Evolutionary conservation across 1,140 invertebrate genomes (phyloP), one percentile per base, ranked within the genome.

Genomic region (Drosophila kurseongensis): DNA sequence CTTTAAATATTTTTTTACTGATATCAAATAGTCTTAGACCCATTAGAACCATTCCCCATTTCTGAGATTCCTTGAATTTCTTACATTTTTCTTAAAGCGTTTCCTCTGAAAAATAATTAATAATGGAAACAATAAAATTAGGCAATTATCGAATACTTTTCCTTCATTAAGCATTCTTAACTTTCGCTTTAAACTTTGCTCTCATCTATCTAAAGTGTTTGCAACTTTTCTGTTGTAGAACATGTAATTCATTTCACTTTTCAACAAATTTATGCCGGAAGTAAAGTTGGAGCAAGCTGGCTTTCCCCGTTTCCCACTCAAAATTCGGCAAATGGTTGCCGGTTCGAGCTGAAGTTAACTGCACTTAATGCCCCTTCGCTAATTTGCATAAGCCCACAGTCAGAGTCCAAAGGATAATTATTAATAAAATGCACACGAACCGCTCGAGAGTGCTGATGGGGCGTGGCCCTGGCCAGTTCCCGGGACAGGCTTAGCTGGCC

Each of bases 381-480:
- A 63, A 81, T 85, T 85, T 71, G 74, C 78, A 81, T 86, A 77
- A 85, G 55, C 62, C 61, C 73, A 67, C 73, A 75, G 57, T 51
- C 41, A 9, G 54, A 44, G 27, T 47, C 48, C 59, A 18, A 58
- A 59, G 80, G 63, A 75, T 80, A 80, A 82, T 86, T 67, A 78
- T 75, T 82, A 85, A 82, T 86, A 82, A 85, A 88, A 82, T 68
- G 74, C 82, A 85, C 78, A 81, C 73, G 56, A 51, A 32, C 56
- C 61, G 58, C 65, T 75, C 45, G 35, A 36, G 63, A 63, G 54
- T 73, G 59, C 68, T 29, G 51, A 71, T 48, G 67, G 73, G 65
- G 59, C 67, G 16, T 57, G 54, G 61, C 18, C 42, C 36, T 40
- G 35, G 14, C 67, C 67, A 42, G 13, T 41, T 66, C 56, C 35